Evolutionary conservation across 2,113 vertebrate genomes (phyloP).

Genomic region (Hydrolagus affinis): DNA sequence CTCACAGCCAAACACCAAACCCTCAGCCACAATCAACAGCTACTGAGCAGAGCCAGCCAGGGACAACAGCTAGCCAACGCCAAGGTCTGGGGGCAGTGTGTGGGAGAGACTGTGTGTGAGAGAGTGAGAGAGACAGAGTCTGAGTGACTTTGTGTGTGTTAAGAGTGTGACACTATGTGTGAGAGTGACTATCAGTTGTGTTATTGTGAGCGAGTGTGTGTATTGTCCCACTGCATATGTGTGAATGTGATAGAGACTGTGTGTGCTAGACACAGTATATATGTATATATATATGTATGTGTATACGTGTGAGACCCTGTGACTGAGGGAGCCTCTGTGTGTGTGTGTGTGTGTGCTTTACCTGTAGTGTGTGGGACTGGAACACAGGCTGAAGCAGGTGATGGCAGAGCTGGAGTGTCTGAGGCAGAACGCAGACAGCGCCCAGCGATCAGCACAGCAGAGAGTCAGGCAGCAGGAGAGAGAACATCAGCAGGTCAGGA

Average conservation of each 20-base stretch:
- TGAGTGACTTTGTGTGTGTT: too few species aligned
- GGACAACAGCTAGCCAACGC: slow-evolving; percentile 50
- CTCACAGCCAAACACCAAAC: slow-evolving; percentile 45
- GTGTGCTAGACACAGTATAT: too few species aligned
- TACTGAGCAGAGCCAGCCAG: slow-evolving; percentile 46
- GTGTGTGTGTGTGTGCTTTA: too few species aligned
- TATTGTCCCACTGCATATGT: too few species aligned
- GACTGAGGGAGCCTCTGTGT: not conserved
- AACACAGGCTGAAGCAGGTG: slow-evolving; percentile 56
- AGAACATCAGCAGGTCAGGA: slow-evolving; percentile 54
- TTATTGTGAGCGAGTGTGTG: too few species aligned
- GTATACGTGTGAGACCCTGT: not conserved
- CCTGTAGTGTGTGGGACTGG: slow-evolving; percentile 46
- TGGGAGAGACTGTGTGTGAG: not conserved
- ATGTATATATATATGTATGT: not conserved
- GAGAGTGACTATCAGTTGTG: too few species aligned
- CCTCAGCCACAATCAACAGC: slow-evolving; percentile 44
- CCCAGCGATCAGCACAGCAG: slow-evolving; percentile 55
- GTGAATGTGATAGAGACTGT: too few species aligned
- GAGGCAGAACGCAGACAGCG: slow-evolving; percentile 59
- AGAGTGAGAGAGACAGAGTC: too few species aligned
- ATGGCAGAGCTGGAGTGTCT: slow-evolving; percentile 64
- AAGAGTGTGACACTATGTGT: too few species aligned
- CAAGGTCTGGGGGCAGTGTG: slow-evolving; percentile 40
- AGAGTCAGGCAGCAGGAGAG: slow-evolving; percentile 57